Percentiles rank a stretch among this genome's conserved stretches.
Evolutionary conservation across 2,888 invertebrate species (phyloP).

Genomic region (Spialia ferax): DNA sequence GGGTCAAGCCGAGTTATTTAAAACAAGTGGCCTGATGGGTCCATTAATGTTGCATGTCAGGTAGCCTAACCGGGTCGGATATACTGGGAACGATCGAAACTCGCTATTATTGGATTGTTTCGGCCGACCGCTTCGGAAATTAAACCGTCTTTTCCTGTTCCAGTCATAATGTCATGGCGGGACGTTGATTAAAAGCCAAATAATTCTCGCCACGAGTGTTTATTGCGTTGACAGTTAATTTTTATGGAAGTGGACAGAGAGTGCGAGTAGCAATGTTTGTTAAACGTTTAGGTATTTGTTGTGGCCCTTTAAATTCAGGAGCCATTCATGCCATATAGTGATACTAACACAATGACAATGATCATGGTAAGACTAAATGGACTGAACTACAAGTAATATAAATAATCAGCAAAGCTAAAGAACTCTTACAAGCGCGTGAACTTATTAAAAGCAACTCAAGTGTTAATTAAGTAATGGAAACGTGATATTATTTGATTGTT

Average conservation of each 20-base stretch:
- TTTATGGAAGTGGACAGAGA: conserved; percentile 4
- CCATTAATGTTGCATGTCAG: conserved; percentile 79
- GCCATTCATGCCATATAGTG: too few species aligned
- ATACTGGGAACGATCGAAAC: conserved; percentile 81
- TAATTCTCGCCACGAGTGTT: conserved; percentile 55
- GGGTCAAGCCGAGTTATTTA: conserved; percentile 76
- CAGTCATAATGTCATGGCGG: conserved; percentile 52
- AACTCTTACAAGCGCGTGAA: background rate
- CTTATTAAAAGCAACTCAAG: background rate
- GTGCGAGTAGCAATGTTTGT: background rate
- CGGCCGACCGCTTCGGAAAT: conserved; percentile 65
- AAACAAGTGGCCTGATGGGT: conserved; percentile 72
- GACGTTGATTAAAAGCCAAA: conserved; percentile 56
- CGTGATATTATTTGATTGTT: conserved; percentile 14
- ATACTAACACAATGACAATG: too few species aligned
- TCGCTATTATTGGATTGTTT: conserved; percentile 79
- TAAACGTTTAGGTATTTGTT: background rate
- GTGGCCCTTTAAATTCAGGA: background rate
- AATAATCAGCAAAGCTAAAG: background rate
- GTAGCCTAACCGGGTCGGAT: conserved; percentile 75
- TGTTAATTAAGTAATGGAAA: background rate
- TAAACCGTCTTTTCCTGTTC: conserved; percentile 60
- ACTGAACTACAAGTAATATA: too few species aligned
- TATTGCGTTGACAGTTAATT: conserved; percentile 3
- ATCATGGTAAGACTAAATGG: too few species aligned